Conservation (phyloP, 2,888 invertebrate species). For the Timema cristinae region DNA sequence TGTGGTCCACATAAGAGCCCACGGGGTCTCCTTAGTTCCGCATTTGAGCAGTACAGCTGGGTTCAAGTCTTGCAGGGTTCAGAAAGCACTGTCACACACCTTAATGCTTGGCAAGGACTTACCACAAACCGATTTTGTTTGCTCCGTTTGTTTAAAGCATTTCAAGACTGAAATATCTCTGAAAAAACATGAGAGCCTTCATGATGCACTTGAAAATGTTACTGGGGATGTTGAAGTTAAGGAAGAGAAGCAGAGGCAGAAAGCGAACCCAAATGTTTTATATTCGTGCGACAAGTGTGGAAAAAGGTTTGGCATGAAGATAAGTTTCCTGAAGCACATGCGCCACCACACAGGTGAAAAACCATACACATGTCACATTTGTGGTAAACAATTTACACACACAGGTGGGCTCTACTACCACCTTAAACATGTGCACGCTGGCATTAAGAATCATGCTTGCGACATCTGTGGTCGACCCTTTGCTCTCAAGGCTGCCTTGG, state of each 20-base stretch:
- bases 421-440: slow-evolving; percentile 48
- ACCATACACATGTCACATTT: slow-evolving; percentile 61
- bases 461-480: slow-evolving; percentile 49
- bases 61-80: no score
- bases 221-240: neutral
- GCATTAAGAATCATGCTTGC: slow-evolving; percentile 50
- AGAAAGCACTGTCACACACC: no score
- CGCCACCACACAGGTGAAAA: slow-evolving; percentile 53
- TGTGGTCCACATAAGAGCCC: no score
- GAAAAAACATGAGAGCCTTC: no score
- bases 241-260: neutral
- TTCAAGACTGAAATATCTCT: no score
- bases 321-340: slow-evolving; percentile 43
- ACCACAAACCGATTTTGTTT: no score
- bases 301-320: slow-evolving; percentile 22
- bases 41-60: no score
- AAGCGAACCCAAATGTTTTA: neutral
- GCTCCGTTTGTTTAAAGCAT: no score
- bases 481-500: slow-evolving; percentile 48
- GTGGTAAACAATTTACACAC: slow-evolving; percentile 63
- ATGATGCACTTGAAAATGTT: no score
- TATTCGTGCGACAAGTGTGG: slow-evolving; percentile 21
- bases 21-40: no score
- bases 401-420: slow-evolving; percentile 57
- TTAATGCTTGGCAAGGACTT: no score